phyloP scores from a whole-genome alignment of 2,888 invertebrate genomes.

The Drosophila demipolita region DNA sequence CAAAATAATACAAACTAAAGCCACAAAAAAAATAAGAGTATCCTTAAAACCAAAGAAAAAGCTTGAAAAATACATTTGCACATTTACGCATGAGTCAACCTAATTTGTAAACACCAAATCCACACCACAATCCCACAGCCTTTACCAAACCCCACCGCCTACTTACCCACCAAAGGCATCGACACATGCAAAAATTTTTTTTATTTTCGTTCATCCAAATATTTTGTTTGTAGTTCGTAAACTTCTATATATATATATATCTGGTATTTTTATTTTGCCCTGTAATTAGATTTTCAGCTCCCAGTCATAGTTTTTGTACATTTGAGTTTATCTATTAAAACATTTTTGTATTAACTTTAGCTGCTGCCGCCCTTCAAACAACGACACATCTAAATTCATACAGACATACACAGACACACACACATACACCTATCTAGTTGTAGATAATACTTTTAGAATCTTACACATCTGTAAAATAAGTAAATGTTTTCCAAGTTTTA shows the following conservation, averaged over 20 bases:
- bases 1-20: constrained; percentile 41
- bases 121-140: constrained; percentile 38
- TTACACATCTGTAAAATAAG: constrained; percentile 61
- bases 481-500: constrained; percentile 64
- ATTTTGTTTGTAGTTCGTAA: constrained; percentile 53
- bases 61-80: constrained; percentile 86
- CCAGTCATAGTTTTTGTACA: constrained; percentile 44
- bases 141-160: background rate
- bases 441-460: constrained; percentile 57
- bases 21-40: constrained; percentile 21
- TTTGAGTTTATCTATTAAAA: constrained; percentile 45
- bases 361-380: constrained; percentile 62
- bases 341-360: constrained; percentile 56
- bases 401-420: constrained; percentile 27
- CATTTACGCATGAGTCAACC: constrained; percentile 85
- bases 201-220: constrained; percentile 32
- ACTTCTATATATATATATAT: constrained; percentile 1
- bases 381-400: constrained; percentile 24
- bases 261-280: constrained; percentile 42
- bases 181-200: constrained; percentile 49
- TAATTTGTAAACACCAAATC: constrained; percentile 67
- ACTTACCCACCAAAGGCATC: constrained; percentile 32
- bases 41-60: constrained; percentile 51
- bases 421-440: constrained; percentile 53
- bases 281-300: constrained; percentile 58